Conservation (phyloP, 2,113 vertebrate species). For the Callipepla squamata region DNA sequence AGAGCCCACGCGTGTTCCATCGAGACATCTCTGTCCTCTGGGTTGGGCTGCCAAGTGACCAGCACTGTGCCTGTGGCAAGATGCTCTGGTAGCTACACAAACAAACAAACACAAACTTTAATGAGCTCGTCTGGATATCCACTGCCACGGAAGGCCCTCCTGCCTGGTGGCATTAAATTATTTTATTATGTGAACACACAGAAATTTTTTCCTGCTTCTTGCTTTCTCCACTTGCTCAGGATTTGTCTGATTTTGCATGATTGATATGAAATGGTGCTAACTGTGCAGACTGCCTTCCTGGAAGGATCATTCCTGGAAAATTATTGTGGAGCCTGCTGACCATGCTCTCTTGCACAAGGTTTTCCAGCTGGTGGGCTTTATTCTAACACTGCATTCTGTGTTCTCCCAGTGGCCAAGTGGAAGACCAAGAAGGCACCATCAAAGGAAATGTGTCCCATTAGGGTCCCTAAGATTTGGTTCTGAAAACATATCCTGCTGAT, state of each 20-base stretch:
- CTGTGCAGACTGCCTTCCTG: slow-evolving; percentile 9
- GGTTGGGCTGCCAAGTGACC: not conserved
- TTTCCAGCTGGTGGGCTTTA: not conserved
- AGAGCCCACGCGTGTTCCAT: accelerated
- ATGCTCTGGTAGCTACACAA: no score
- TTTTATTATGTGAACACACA: not conserved
- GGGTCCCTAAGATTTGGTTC: no score
- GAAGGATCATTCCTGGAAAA: not conserved
- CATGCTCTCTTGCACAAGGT: not conserved
- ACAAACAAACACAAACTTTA: no score
- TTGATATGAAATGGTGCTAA: slow-evolving; percentile 9
- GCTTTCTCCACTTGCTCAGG: not conserved
- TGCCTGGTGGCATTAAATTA: not conserved
- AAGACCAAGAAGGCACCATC: not conserved
- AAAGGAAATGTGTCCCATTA: not conserved
- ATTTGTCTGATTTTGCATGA: not conserved
- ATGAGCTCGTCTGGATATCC: not conserved
- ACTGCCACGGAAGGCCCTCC: not conserved
- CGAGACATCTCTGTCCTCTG: not conserved
- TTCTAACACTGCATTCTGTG: accelerated
- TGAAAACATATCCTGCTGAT: not conserved
- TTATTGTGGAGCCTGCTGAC: not conserved
- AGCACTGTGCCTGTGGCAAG: not conserved
- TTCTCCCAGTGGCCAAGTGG: not conserved
- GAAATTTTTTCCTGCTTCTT: slow-evolving; percentile 19